A percentile compares a stretch with the other conserved stretches of the same genome.
Conservation (phyloP, 1,140 invertebrate genomes). For the Drosophila simulans region DNA sequence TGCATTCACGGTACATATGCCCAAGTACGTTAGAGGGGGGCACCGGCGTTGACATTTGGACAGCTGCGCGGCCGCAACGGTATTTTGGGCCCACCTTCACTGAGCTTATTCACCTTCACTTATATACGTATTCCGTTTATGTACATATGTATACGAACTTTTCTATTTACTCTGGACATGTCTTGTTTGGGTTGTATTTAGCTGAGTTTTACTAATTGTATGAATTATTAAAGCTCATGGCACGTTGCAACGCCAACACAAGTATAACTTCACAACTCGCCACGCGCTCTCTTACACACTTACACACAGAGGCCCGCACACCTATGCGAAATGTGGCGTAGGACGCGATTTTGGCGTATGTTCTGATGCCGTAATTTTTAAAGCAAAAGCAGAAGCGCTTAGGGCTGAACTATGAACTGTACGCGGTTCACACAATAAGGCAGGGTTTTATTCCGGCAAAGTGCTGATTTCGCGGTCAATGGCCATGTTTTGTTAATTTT, state of each 20-base stretch:
- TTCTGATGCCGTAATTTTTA: slow-evolving; percentile 78
- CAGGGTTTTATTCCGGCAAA: slow-evolving; percentile 2
- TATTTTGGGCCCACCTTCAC: slow-evolving; percentile 2
- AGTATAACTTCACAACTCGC: slow-evolving; percentile 34
- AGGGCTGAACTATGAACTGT: not conserved
- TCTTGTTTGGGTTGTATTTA: slow-evolving; percentile 12
- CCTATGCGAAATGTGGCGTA: slow-evolving; percentile 64
- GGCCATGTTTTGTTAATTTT: slow-evolving; percentile 62
- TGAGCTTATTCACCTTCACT: not conserved
- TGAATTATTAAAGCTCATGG: slow-evolving; percentile 69
- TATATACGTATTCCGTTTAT: not conserved
- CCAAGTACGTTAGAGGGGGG: slow-evolving; percentile 27
- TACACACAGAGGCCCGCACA: slow-evolving; percentile 35
- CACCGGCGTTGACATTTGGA: slow-evolving; percentile 63
- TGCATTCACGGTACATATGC: slow-evolving; percentile 38
- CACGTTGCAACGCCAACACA: slow-evolving; percentile 59
- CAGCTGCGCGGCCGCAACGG: slow-evolving; percentile 60
- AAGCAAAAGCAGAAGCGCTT: slow-evolving; percentile 28
- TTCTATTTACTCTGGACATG: slow-evolving; percentile 2
- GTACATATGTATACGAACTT: not conserved
- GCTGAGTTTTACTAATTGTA: slow-evolving; percentile 50
- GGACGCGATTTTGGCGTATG: slow-evolving; percentile 78
- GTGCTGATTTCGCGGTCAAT: slow-evolving; percentile 30
- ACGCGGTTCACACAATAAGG: not conserved
- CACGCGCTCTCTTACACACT: slow-evolving; percentile 56